Conservation (phyloP, 2,797 vertebrate genomes). For the Acanthurus leucopareius region DNA sequence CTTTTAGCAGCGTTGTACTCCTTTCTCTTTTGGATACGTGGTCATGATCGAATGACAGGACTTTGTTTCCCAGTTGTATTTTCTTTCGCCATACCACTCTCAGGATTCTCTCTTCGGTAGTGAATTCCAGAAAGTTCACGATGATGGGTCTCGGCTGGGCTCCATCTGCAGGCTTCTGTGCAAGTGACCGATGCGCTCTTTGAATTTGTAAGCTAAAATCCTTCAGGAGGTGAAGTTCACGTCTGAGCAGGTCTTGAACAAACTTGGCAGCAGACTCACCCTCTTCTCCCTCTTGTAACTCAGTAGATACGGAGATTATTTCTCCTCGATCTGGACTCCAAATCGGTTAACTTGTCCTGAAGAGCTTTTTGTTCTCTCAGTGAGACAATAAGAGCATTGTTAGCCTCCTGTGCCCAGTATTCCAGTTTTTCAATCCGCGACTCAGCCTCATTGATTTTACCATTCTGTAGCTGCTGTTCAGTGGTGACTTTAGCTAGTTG, state of each 20-base stretch:
- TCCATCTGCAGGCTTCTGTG: no score
- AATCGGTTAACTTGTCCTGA: background rate
- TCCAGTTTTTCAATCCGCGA: background rate
- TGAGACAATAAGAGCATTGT: background rate
- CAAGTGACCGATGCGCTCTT: background rate
- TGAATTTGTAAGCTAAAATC: background rate
- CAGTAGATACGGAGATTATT: background rate
- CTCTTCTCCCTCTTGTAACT: background rate
- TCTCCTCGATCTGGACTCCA: background rate
- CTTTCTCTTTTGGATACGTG: no score
- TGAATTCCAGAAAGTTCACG: no score
- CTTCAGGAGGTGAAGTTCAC: background rate
- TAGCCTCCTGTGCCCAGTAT: background rate
- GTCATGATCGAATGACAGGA: background rate
- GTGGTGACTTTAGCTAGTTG: no score
- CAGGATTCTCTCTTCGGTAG: background rate
- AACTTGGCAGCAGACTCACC: background rate
- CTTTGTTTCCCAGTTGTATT: no score
- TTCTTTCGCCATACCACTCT: no score
- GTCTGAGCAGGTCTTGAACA: background rate
- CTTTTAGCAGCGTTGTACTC: no score
- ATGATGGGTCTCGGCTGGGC: no score
- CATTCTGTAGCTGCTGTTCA: no score
- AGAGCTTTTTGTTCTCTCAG: background rate
- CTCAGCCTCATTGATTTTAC: no score